phyloP scores from a whole-genome alignment of 2,113 vertebrate genomes.

The Lota lota region DNA sequence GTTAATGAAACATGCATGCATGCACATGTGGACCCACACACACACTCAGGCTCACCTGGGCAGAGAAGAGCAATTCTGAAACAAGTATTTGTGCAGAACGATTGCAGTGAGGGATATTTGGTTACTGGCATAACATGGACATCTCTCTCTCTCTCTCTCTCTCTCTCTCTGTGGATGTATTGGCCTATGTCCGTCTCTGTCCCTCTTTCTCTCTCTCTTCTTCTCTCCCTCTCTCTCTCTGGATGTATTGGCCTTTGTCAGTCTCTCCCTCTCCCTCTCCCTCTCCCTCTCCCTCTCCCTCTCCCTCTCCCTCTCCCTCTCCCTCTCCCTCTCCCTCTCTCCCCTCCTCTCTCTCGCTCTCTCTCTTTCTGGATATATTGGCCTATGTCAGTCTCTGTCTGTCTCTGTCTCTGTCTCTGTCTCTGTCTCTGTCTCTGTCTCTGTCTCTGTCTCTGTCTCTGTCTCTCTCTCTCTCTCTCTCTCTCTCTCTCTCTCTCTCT shows the following conservation, averaged over 20 bases:
- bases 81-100: constrained; percentile 19
- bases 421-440: constrained; percentile 1
- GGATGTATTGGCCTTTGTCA: too few species aligned
- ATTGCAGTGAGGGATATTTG: constrained; percentile 39
- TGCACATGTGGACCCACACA: neutral
- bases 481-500: constrained; percentile 6
- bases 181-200: too few species aligned
- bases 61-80: constrained; percentile 16
- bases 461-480: constrained; percentile 6
- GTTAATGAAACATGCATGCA: neutral
- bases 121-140: constrained; percentile 51
- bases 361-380: too few species aligned
- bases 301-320: too few species aligned
- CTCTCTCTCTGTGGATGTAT: neutral
- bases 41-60: constrained; percentile 11
- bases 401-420: too few species aligned
- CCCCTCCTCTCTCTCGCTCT: too few species aligned
- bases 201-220: too few species aligned
- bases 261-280: too few species aligned
- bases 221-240: too few species aligned
- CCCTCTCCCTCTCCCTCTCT: too few species aligned
- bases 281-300: too few species aligned
- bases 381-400: neutral
- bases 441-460: constrained; percentile 9
- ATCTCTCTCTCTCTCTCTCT: neutral